Evolutionary conservation across 92 coral and sea anemone species (phyloP).

Genomic region (Montipora capitata): DNA sequence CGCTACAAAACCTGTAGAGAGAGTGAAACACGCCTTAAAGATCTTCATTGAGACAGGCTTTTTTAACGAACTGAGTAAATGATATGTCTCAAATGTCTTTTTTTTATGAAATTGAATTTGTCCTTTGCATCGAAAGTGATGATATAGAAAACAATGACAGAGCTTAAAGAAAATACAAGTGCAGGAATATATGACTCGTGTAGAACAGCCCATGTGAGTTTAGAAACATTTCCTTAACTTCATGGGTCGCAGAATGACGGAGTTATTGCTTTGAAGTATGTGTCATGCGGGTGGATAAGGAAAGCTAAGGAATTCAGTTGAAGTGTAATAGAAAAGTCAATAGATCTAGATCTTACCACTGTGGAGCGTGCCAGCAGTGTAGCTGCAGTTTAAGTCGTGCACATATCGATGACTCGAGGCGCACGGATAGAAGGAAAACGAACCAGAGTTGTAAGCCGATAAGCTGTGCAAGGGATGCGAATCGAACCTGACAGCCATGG

Average conservation of each 20-base stretch:
- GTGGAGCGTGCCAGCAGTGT: conserved; percentile 82
- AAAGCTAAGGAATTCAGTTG: conserved; percentile 38
- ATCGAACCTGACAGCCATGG: conserved; percentile 91
- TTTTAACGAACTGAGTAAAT: too few species aligned
- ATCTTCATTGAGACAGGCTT: too few species aligned
- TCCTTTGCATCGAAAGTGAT: conserved; percentile 28
- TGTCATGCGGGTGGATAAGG: background rate
- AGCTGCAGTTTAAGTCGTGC: conserved; percentile 92
- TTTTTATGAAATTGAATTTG: conserved; percentile 12
- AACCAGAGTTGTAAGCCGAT: conserved; percentile 83
- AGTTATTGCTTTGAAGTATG: background rate
- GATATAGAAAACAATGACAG: conserved; percentile 1
- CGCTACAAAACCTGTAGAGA: conserved; percentile 85
- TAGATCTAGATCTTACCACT: conserved; percentile 70
- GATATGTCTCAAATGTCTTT: too few species aligned
- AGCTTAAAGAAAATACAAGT: conserved; percentile 42
- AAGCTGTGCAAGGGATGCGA: conserved; percentile 91
- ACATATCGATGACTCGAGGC: conserved; percentile 92
- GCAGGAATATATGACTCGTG: conserved; percentile 38
- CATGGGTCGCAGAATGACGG: background rate
- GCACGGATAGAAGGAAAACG: conserved; percentile 88
- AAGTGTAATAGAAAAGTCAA: background rate
- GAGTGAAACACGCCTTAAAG: background rate
- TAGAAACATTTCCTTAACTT: conserved; percentile 10
- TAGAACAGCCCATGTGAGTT: background rate